phyloP scores from a whole-genome alignment of 1,140 invertebrate genomes.

The Condylostylus longicornis region DNA sequence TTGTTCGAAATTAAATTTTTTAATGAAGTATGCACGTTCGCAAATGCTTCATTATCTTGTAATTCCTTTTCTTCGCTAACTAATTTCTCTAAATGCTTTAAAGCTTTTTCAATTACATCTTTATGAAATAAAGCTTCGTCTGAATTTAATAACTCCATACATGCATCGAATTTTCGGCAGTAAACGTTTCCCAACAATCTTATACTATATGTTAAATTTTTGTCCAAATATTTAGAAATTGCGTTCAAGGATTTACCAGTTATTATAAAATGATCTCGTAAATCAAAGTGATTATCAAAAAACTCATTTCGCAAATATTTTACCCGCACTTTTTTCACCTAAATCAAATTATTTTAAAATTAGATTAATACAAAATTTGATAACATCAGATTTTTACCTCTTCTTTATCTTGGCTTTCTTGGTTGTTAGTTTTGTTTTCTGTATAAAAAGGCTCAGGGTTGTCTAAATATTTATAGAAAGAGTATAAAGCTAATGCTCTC shows the following conservation, averaged over 20 bases:
- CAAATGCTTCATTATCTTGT: constrained; percentile 6
- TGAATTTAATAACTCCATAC: constrained; percentile 7
- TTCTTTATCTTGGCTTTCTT: constrained; percentile 14
- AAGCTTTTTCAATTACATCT: constrained; percentile 31
- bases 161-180: constrained; percentile 50
- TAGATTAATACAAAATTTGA: constrained; percentile 9
- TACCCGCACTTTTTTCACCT: constrained; percentile 50
- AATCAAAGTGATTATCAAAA: constrained; percentile 79
- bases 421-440: constrained; percentile 6
- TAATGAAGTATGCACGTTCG: too few species aligned
- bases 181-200: constrained; percentile 50
- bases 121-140: constrained; percentile 12
- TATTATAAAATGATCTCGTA: constrained; percentile 47
- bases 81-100: constrained; percentile 9
- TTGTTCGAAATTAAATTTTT: too few species aligned
- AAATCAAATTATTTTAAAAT: background rate
- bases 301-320: constrained; percentile 62
- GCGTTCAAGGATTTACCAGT: constrained; percentile 62
- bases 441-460: constrained; percentile 32
- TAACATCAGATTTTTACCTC: constrained; percentile 7
- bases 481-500: constrained; percentile 52
- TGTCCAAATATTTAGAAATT: background rate
- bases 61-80: constrained; percentile 3
- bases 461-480: constrained; percentile 59
- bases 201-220: constrained; percentile 37